Percentiles rank a stretch among this genome's conserved stretches.
Conservation (phyloP, 2,888 invertebrate species). For the Sipunculus nudus region DNA sequence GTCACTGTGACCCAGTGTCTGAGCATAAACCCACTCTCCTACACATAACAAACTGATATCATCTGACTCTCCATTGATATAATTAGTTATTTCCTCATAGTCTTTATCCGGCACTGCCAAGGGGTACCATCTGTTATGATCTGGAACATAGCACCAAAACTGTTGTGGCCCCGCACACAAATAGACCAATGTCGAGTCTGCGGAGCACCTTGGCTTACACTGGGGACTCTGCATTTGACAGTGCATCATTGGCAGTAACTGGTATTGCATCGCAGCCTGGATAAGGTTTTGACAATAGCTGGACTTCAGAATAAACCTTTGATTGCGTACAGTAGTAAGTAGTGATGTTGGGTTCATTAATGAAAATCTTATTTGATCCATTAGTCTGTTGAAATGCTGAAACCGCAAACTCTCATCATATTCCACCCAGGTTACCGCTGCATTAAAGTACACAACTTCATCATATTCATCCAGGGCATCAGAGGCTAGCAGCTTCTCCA, state of each 20-base stretch:
- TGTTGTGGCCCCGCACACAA: conserved; percentile 18
- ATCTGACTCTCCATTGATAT: not conserved
- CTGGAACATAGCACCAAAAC: conserved; percentile 30
- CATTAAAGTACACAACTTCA: conserved; percentile 25
- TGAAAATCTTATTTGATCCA: conserved; percentile 22
- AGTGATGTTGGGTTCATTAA: conserved; percentile 17
- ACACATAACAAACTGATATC: conserved; percentile 14
- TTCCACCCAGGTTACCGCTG: conserved; percentile 25
- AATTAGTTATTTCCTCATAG: not conserved
- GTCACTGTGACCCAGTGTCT: conserved; percentile 6
- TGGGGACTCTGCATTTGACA: conserved; percentile 16
- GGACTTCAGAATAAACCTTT: conserved; percentile 14
- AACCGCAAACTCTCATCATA: conserved; percentile 5
- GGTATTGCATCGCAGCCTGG: conserved; percentile 31
- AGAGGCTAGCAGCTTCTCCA: too few relatives aligned
- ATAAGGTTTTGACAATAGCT: conserved; percentile 8
- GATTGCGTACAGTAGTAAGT: conserved; percentile 4
- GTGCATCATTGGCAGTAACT: conserved; percentile 17
- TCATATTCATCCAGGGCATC: too few relatives aligned
- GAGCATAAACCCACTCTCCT: conserved; percentile 17
- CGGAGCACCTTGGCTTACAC: conserved; percentile 28
- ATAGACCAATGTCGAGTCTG: conserved; percentile 20
- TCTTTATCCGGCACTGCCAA: conserved; percentile 16
- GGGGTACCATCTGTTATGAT: conserved; percentile 29
- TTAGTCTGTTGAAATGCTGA: conserved; percentile 12